Evolutionary conservation across 2,797 vertebrate species (phyloP), one percentile per base, ranked within the genome.

Genomic region (Enteromius treurensis): DNA sequence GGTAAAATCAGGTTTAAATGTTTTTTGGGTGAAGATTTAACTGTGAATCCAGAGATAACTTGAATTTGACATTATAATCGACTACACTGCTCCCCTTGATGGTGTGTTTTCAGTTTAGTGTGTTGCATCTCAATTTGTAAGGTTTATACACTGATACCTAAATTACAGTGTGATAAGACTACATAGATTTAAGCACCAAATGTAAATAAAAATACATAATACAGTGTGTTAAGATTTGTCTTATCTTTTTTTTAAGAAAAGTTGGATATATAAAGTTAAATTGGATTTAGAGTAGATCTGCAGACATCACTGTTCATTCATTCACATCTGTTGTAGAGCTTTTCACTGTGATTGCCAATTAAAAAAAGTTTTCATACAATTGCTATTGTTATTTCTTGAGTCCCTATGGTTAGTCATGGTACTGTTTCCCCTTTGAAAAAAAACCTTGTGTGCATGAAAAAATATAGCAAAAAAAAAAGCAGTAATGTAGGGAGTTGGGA

Each of bases 271-370:
- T 51, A 9, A 29, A 34, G 34, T 34, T 15, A 13, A 10, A 81
- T 32, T 42, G 13, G 32, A 21, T 23, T 47, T 58, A 81, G 65
- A 79, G 53, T 64, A 51, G 26, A 19, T 51, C 26, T 32, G 64
- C 45, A 15, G 58, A 45, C 37, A 23, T 65, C 17, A 58, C 47
- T n/a, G n/a, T n/a, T n/a, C n/a, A 69, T 14, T 78, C 23, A 58
- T 65, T 34, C 23, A 47, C 26, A 29, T 58, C 17, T 42, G 29
- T 37, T 32, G 4, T 53, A 45, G 71, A 15, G 29, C 19, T 80
- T 55, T 78, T 79, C 80, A 76, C 84, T 86, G 82, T 84, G 81
- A 86, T 73, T 55, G 55, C 37, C 42, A 55, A 58, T 77, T 82
- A 17, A 49, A n/a, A 32, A 42, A 69, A 21, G 23, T 37, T 9